Evolutionary conservation across 2,797 vertebrate genomes (phyloP), one percentile per base, ranked within the genome.

Genomic region (Pseudochaenichthys georgianus): DNA sequence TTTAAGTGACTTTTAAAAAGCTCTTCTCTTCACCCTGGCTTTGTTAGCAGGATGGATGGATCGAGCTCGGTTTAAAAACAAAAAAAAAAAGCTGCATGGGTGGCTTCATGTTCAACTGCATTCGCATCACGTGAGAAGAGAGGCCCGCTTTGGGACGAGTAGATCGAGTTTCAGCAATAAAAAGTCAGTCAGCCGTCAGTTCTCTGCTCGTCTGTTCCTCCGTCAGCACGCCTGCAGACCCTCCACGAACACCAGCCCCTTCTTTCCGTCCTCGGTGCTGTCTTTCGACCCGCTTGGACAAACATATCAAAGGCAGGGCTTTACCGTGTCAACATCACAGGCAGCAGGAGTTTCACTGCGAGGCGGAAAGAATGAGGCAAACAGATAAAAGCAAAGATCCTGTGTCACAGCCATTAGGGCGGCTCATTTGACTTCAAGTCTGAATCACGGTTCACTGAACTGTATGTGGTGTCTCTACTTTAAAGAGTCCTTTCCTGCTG

Each of bases 261-360:
- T 38, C 38, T 48, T 75, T 28, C 47, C 1, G 0, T 13, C 48
- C 69, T 13, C 13, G 0, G 43, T 64, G 60, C 75, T 74, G 70
- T 78, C 78, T 88, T 87, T 77, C 76, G 70, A 88, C 87, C 76
- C 73, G 71, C 68, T 89, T 71, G 69, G 52, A 82, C 70, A 70
- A 64, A 72, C 67, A 89, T 64, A 89, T 88, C 74, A 75, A 90
- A 87, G 90, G 81, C 68, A n/a, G n/a, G n/a, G n/a, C n/a, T n/a
- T n/a, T n/a, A n/a, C n/a, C n/a, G n/a, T n/a, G n/a, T n/a, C 83
- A 83, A 87, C 85, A 89, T 69, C 70, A 45, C 65, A 48, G 77
- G 69, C 72, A 19, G 54, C 65, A 70, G 70, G 61, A 55, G 81
- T 64, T 81, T 84, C 76, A 38, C 51, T 76, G 81, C 68, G 67